Evolutionary conservation across 2,113 vertebrate species (phyloP).

Genomic region (Amphilophus citrinellus): DNA sequence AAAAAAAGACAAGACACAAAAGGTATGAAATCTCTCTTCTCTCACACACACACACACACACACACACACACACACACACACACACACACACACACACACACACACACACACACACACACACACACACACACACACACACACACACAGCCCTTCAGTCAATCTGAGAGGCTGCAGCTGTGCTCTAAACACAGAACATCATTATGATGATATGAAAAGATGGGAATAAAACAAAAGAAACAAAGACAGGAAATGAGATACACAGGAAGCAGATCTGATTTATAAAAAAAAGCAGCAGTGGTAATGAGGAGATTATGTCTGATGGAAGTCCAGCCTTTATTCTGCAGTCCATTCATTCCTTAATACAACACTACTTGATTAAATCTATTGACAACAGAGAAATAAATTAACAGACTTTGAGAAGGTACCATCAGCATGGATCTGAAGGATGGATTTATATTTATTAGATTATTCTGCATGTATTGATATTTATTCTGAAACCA

Average conservation of each 20-base stretch:
- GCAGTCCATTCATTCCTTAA: slow-evolving; percentile 22
- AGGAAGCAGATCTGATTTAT: slow-evolving; percentile 20
- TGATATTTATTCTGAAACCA: slow-evolving; percentile 19
- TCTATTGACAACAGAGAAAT: slow-evolving; percentile 44
- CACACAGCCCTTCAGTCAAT: neutral
- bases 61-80: neutral
- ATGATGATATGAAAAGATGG: slow-evolving; percentile 27
- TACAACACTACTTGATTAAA: slow-evolving; percentile 40
- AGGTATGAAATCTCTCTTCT: neutral
- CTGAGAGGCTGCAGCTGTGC: slow-evolving; percentile 49
- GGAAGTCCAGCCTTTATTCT: slow-evolving; percentile 31
- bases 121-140: neutral
- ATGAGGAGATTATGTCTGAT: slow-evolving; percentile 57
- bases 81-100: neutral
- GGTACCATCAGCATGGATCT: slow-evolving; percentile 25
- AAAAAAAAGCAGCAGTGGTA: slow-evolving; percentile 41
- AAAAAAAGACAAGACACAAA: neutral
- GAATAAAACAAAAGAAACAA: slow-evolving; percentile 35
- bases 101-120: neutral
- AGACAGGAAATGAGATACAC: slow-evolving; percentile 42
- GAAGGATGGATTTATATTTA: slow-evolving; percentile 21
- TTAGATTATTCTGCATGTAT: slow-evolving; percentile 4
- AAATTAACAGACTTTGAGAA: slow-evolving; percentile 34
- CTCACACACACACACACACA: neutral
- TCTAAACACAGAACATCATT: slow-evolving; percentile 11